Evolutionary conservation across 1,140 invertebrate species (phyloP).

Genomic region (Linepithema humile): DNA sequence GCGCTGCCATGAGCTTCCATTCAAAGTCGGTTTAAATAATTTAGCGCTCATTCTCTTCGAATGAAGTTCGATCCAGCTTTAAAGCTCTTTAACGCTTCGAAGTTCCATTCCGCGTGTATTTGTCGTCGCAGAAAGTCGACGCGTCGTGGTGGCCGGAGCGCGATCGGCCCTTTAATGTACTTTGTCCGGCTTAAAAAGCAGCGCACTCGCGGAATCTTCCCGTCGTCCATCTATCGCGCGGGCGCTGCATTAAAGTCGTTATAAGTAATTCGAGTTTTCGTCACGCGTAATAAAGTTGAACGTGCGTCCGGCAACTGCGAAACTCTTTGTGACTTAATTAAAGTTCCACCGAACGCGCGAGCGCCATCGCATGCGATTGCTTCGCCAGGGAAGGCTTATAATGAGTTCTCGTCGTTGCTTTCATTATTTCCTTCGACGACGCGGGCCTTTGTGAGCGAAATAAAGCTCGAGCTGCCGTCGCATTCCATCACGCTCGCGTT

Average conservation of each 20-base stretch:
- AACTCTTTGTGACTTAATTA: constrained; percentile 57
- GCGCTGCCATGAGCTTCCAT: constrained; percentile 6
- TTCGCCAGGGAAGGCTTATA: constrained; percentile 27
- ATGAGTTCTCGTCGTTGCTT: constrained; percentile 57
- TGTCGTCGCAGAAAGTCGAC: constrained; percentile 24
- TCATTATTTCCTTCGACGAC: constrained; percentile 59
- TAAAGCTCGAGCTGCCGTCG: constrained; percentile 47
- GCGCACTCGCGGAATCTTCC: not conserved
- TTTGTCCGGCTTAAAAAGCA: constrained; percentile 32
- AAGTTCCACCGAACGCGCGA: constrained; percentile 45
- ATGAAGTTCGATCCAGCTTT: constrained; percentile 37
- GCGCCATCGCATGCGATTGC: constrained; percentile 14
- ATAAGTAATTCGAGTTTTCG: constrained; percentile 43
- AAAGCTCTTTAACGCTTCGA: constrained; percentile 49
- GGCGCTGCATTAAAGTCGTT: constrained; percentile 8
- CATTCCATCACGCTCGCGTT: constrained; percentile 11
- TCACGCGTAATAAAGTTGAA: constrained; percentile 31
- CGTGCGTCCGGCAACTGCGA: not conserved
- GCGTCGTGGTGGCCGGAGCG: not conserved
- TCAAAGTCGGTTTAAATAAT: constrained; percentile 52
- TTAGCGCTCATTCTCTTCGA: constrained; percentile 38
- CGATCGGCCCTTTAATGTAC: constrained; percentile 37
- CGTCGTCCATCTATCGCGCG: not conserved
- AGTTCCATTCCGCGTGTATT: constrained; percentile 23
- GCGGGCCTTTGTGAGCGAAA: constrained; percentile 61